Evolutionary conservation across 2,113 vertebrate species (phyloP).

Genomic region (Trematocara stigmaticum): DNA sequence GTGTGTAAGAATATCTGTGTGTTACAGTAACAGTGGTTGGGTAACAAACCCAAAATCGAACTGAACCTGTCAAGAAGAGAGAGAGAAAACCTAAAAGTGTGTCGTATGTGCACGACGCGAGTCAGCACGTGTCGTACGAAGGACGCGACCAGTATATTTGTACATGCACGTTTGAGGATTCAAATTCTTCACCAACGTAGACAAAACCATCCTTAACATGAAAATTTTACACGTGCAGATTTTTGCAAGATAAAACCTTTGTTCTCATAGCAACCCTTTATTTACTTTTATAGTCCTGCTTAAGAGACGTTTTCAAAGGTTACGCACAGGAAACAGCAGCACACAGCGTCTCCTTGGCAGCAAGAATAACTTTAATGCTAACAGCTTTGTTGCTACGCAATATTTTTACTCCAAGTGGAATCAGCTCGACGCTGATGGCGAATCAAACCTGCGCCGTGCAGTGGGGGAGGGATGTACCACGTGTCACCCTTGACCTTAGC

Average conservation of each 20-base stretch:
- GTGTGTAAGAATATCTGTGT: background rate
- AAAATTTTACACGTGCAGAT: background rate
- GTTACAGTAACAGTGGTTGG: background rate
- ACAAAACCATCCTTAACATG: background rate
- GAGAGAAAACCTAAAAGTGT: background rate
- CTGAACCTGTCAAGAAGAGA: background rate
- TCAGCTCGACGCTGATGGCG: constrained; percentile 2
- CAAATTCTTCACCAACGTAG: background rate
- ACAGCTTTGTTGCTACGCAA: background rate
- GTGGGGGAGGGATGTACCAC: background rate
- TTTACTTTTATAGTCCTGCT: background rate
- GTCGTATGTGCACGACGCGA: constrained; percentile 13
- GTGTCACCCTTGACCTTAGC: constrained; percentile 68
- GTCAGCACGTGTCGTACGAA: constrained; percentile 12
- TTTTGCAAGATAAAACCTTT: background rate
- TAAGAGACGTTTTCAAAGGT: background rate
- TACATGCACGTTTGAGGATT: background rate
- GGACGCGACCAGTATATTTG: background rate
- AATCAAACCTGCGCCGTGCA: constrained; percentile 33
- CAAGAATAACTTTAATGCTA: background rate
- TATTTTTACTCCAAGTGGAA: background rate
- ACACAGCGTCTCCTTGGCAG: accelerated
- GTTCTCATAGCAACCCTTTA: background rate
- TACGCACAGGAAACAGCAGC: background rate
- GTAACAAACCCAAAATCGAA: background rate